Evolutionary conservation across 2,113 vertebrate species (phyloP).

Genomic region (Coryphaenoides rupestris): DNA sequence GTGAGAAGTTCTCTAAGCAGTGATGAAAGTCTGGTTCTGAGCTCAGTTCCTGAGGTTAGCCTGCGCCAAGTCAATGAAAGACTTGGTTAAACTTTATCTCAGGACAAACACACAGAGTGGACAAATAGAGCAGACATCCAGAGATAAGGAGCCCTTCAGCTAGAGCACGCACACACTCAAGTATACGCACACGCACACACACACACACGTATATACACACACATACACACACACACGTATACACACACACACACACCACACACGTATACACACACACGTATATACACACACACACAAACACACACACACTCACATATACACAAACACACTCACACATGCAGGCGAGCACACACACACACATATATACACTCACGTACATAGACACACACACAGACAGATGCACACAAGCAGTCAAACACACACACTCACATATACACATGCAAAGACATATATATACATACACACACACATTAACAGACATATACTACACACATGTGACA

Average conservation of each 20-base stretch:
- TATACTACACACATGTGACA: too few species aligned
- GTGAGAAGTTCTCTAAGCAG: not conserved
- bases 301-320: conserved; percentile 2
- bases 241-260: not conserved
- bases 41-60: conserved; percentile 16
- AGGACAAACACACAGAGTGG: conserved; percentile 54
- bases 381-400: conserved; percentile 4
- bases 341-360: not conserved
- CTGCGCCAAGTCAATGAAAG: conserved; percentile 39
- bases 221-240: not conserved
- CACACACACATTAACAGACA: too few species aligned
- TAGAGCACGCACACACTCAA: conserved; percentile 20
- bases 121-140: conserved; percentile 45
- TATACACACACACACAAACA: not conserved
- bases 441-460: too few species aligned
- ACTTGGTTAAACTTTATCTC: conserved; percentile 60
- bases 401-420: conserved; percentile 1
- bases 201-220: conserved; percentile 29
- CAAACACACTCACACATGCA: conserved; percentile 2
- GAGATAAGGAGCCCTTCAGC: conserved; percentile 14
- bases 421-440: not conserved
- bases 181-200: too few species aligned
- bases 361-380: conserved; percentile 3
- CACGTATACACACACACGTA: not conserved
- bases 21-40: too few species aligned